These are phyloP conservation scores for Limnodromus scolopaceus DNA, from an alignment of 2,797 vertebrate species.

Conservation along the genomic window DNA sequence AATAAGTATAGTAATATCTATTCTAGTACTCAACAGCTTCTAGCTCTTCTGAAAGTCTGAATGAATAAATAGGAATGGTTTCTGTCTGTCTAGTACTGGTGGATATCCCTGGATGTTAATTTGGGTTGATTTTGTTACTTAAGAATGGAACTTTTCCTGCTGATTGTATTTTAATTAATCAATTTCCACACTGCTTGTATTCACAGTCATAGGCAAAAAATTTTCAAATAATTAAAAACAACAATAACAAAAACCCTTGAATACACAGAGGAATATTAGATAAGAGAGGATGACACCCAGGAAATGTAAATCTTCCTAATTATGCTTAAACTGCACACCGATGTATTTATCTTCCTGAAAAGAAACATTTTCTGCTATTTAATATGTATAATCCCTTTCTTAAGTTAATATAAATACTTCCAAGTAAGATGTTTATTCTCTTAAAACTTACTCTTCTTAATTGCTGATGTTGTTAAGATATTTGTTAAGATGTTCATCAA, in stretches of 20 bases:
- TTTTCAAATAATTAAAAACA: background rate
- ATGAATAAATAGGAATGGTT: background rate
- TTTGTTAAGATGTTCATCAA: background rate
- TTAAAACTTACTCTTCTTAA: background rate
- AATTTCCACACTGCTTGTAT: background rate
- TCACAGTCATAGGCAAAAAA: background rate
- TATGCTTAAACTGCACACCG: background rate
- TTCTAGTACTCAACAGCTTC: background rate
- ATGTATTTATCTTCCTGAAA: background rate
- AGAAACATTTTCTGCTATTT: background rate
- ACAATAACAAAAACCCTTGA: background rate
- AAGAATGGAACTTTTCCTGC: background rate
- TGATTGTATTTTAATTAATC: background rate
- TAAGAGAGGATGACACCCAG: background rate
- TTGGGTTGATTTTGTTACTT: background rate
- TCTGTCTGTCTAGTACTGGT: background rate
- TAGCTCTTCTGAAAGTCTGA: background rate
- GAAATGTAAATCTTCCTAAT: background rate
- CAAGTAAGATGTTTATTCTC: background rate
- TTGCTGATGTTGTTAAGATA: background rate
- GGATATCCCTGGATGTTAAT: background rate
- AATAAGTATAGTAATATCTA: fast-evolving
- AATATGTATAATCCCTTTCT: background rate
- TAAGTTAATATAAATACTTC: background rate
- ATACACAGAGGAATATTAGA: background rate